Evolutionary conservation across 2,888 invertebrate species (phyloP).

Genomic region (Sesia apiformis): DNA sequence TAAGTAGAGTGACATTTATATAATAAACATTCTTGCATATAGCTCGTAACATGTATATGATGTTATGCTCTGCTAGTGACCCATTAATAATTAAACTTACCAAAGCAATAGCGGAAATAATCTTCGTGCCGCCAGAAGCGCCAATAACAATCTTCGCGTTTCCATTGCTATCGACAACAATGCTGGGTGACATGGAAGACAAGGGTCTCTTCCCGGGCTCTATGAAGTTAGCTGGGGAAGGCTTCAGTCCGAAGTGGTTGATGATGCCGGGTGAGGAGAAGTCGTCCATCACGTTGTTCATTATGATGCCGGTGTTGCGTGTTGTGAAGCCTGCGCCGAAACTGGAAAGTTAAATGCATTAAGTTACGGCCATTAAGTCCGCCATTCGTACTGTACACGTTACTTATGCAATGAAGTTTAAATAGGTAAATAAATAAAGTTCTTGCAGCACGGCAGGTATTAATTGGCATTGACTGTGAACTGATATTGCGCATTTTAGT

Average conservation of each 20-base stretch:
- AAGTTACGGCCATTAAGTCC: background rate
- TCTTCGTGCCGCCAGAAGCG: constrained; percentile 88
- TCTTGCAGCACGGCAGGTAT: too few relatives aligned
- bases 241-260: constrained; percentile 81
- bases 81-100: constrained; percentile 44
- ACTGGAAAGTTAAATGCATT: constrained; percentile 58
- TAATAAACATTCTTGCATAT: too few relatives aligned
- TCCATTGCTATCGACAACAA: constrained; percentile 79
- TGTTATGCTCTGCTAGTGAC: too few relatives aligned
- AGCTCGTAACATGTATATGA: too few relatives aligned
- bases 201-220: constrained; percentile 86
- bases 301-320: constrained; percentile 88
- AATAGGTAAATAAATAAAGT: too few relatives aligned
- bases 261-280: constrained; percentile 86
- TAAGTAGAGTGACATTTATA: too few relatives aligned
- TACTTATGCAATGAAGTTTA: too few relatives aligned
- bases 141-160: constrained; percentile 84
- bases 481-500: too few relatives aligned
- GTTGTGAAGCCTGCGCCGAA: constrained; percentile 89
- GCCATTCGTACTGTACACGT: too few relatives aligned
- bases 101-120: constrained; percentile 81
- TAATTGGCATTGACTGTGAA: too few relatives aligned
- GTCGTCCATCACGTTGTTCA: constrained; percentile 97
- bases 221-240: constrained; percentile 87
- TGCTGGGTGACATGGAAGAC: constrained; percentile 90